These are phyloP conservation scores for Anagyrus pseudococci DNA, from an alignment of 2,888 invertebrate species.

Conservation along the genomic window DNA sequence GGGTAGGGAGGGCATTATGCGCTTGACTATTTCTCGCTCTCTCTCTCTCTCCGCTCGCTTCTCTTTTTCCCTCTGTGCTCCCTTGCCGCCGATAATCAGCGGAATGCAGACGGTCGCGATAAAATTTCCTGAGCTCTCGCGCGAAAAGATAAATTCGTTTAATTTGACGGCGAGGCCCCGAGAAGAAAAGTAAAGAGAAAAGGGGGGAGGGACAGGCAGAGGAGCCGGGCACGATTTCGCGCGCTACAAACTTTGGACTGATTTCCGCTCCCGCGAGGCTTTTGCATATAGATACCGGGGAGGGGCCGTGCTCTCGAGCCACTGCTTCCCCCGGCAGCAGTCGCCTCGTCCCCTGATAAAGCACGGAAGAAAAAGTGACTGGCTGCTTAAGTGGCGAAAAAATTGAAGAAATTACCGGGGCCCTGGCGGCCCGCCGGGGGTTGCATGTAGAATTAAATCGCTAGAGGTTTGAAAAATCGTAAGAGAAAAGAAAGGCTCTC, in stretches of 20 bases:
- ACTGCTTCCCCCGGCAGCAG: neutral
- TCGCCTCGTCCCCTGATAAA: neutral
- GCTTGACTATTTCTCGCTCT: too few species aligned
- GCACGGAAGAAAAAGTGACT: neutral
- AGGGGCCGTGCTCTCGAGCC: neutral
- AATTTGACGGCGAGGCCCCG: too few species aligned
- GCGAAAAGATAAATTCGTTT: conserved; percentile 34
- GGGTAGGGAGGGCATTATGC: too few species aligned
- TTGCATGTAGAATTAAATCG: too few species aligned
- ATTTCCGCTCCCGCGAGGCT: conserved; percentile 23
- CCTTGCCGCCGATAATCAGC: conserved; percentile 17
- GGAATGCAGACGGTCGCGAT: neutral
- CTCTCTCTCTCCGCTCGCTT: too few species aligned
- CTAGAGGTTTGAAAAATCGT: too few species aligned
- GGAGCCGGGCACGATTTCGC: conserved; percentile 34
- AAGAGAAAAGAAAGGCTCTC: neutral
- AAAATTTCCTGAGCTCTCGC: conserved; percentile 22
- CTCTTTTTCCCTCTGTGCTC: neutral
- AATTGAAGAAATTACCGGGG: conserved; percentile 31
- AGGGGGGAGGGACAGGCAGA: too few species aligned
- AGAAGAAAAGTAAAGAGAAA: too few species aligned
- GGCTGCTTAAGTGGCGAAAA: conserved; percentile 31
- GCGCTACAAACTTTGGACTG: conserved; percentile 28
- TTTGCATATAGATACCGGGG: neutral
- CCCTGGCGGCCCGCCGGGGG: too few species aligned